A percentile compares a stretch with the other conserved stretches of the same genome.
Evolutionary conservation across 2,113 vertebrate genomes (phyloP).

Genomic region (Cephalopterus ornatus): DNA sequence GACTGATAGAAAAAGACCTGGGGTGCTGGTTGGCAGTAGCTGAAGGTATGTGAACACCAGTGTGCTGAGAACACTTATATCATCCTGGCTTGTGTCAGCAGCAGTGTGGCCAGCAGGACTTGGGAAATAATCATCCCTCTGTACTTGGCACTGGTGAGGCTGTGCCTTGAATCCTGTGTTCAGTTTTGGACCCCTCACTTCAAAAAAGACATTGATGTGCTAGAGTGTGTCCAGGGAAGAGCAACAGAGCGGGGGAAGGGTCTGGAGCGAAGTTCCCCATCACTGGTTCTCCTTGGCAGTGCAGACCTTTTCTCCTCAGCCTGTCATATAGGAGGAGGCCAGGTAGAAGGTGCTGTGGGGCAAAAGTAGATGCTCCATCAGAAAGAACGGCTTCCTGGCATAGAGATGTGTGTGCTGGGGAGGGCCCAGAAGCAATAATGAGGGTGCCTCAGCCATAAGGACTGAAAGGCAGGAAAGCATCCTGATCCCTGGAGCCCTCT

Average conservation of each 20-base stretch:
- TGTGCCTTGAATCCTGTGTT: neutral
- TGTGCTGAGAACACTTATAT: neutral
- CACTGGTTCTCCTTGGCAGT: neutral
- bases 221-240: neutral
- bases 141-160: neutral
- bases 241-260: neutral
- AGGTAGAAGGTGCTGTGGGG: neutral
- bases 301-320: neutral
- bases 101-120: neutral
- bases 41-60: neutral
- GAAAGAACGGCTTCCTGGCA: neutral
- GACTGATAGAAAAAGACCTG: neutral
- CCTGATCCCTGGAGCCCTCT: neutral
- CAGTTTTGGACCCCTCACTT: neutral
- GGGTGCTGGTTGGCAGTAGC: neutral
- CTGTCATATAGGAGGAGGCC: neutral
- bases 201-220: neutral
- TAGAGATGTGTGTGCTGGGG: neutral
- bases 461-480: neutral
- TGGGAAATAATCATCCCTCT: neutral
- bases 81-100: neutral
- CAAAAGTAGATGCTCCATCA: neutral
- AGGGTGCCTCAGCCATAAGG: neutral
- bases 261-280: neutral
- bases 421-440: neutral